These are phyloP conservation scores for Eugnorisma glareosa DNA, from an alignment of 2,888 invertebrate species.

Conservation along the genomic window DNA sequence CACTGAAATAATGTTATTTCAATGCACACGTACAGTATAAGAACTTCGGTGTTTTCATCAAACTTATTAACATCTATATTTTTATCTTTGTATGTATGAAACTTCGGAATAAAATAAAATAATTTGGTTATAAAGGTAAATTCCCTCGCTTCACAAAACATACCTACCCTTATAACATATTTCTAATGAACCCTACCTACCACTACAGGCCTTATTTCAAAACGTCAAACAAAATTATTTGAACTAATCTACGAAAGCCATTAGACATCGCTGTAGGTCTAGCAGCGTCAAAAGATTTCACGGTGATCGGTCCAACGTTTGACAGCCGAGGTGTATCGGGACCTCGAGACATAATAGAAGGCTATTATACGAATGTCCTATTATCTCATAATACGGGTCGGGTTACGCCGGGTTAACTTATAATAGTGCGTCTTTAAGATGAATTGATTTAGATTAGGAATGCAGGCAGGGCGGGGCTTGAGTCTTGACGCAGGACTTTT, in stretches of 20 bases:
- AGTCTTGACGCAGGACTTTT: slow-evolving; percentile 65
- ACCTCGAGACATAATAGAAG: slow-evolving; percentile 73
- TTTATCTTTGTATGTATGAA: too few species aligned
- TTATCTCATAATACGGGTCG: slow-evolving; percentile 85
- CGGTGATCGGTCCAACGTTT: slow-evolving; percentile 78
- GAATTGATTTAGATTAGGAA: slow-evolving; percentile 81
- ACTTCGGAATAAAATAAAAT: too few species aligned
- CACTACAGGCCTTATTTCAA: not conserved
- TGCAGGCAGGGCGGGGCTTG: slow-evolving; percentile 50
- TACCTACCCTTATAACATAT: slow-evolving; percentile 6
- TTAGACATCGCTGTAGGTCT: slow-evolving; percentile 81
- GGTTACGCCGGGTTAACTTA: slow-evolving; percentile 82
- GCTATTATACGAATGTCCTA: slow-evolving; percentile 76
- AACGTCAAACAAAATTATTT: slow-evolving; percentile 47
- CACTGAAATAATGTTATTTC: not conserved
- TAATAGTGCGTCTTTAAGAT: slow-evolving; percentile 80
- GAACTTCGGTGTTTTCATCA: not conserved
- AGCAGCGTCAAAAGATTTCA: slow-evolving; percentile 77
- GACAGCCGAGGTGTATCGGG: slow-evolving; percentile 74
- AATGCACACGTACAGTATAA: not conserved
- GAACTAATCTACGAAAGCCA: slow-evolving; percentile 63
- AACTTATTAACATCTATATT: too few species aligned
- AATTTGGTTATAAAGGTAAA: not conserved
- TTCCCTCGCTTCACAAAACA: slow-evolving; percentile 12
- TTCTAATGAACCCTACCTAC: not conserved